Evolutionary conservation across 23 tunicate genomes (phyloP).

Genomic region (Halocynthia aurantium): DNA sequence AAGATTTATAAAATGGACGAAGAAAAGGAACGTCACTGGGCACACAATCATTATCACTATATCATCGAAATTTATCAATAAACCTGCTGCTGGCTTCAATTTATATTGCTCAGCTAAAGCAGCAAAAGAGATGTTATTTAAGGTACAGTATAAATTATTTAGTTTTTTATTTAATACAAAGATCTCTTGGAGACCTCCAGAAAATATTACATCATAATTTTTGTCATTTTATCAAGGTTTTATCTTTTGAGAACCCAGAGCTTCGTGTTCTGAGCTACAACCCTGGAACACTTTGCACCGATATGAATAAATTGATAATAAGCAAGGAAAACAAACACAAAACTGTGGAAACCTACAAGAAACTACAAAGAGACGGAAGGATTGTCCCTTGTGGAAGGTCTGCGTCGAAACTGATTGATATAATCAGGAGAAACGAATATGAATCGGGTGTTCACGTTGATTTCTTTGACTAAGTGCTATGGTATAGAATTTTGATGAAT

Average conservation of each 20-base stretch:
- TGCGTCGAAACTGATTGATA: conserved; percentile 34
- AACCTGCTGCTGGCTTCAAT: conserved; percentile 35
- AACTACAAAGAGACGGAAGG: conserved; percentile 11
- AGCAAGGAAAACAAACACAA: conserved; percentile 11
- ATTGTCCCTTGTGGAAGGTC: conserved; percentile 38
- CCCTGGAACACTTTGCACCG: conserved; percentile 81
- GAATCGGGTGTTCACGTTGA: conserved; percentile 68
- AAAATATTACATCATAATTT: too few species aligned
- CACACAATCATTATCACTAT: conserved; percentile 49
- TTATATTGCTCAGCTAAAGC: conserved; percentile 71
- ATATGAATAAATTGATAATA: conserved; percentile 29
- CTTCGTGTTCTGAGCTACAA: conserved; percentile 63
- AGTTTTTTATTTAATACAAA: too few species aligned
- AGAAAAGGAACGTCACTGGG: background rate
- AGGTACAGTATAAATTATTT: too few species aligned
- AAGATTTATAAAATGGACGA: conserved; percentile 28
- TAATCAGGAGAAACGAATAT: conserved; percentile 37
- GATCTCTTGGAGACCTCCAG: too few species aligned
- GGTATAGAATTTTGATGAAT: too few species aligned
- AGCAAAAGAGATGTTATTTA: conserved; percentile 81
- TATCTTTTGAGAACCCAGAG: conserved; percentile 50
- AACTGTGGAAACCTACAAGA: conserved; percentile 1
- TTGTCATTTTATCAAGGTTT: too few species aligned
- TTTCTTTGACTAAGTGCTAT: conserved; percentile 64
- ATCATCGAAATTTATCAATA: conserved; percentile 53